phyloP scores from a whole-genome alignment of 2,113 vertebrate genomes.

The human region GRCh38 chr7:34657001-34657500 shows the following conservation, averaged over 20 bases:
- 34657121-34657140: not conserved
- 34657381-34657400: not conserved
- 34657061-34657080: not conserved
- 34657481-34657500: not conserved
- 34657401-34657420: not conserved
- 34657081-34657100: not conserved
- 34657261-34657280: no score
- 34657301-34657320: not conserved
- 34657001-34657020: not conserved
- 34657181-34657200: not conserved
- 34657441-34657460: not conserved
- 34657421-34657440: not conserved
- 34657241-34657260: not conserved
- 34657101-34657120: no score
- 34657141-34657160: not conserved
- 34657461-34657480: not conserved
- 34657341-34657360: not conserved
- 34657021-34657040: not conserved
- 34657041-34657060: not conserved
- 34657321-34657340: not conserved
- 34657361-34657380: not conserved
- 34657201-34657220: not conserved
- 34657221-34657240: not conserved
- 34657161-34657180: not conserved
- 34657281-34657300: not conserved